Conservation (phyloP, 2,113 vertebrate species). For the Mobula hypostoma region DNA sequence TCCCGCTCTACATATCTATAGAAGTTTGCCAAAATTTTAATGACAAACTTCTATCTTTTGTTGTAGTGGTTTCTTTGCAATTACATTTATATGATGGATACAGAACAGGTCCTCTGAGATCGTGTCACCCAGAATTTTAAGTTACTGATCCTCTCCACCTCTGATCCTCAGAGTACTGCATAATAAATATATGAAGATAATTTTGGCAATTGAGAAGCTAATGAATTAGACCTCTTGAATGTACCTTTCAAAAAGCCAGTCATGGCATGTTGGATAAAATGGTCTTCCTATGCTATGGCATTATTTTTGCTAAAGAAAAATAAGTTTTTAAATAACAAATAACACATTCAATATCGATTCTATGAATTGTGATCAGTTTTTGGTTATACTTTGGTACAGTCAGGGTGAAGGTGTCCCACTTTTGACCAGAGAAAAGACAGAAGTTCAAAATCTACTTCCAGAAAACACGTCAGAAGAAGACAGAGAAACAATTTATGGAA, state of each 20-base stretch:
- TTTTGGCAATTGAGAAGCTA: background rate
- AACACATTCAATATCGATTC: background rate
- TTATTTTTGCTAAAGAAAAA: background rate
- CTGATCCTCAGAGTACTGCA: no score
- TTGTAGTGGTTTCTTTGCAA: no score
- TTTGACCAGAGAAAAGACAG: slow-evolving; percentile 80
- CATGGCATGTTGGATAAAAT: background rate
- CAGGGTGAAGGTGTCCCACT: slow-evolving; percentile 93
- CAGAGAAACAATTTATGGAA: slow-evolving; percentile 83
- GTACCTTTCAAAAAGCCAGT: background rate
- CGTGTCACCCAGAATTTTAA: no score
- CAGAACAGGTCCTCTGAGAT: no score
- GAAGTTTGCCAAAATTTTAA: no score
- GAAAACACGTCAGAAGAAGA: slow-evolving; percentile 77
- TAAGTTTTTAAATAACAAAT: background rate
- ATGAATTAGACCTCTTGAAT: background rate
- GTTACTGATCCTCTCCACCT: no score
- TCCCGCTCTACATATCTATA: no score
- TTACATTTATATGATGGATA: no score
- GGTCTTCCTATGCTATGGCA: background rate
- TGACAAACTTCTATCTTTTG: no score
- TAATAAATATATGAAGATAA: background rate
- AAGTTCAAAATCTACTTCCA: slow-evolving; percentile 87
- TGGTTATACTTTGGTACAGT: slow-evolving; percentile 51
- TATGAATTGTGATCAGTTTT: background rate